These are phyloP conservation scores for Acyrthosiphon pisum DNA, from an alignment of 1,140 invertebrate species.

Conservation along the genomic window DNA sequence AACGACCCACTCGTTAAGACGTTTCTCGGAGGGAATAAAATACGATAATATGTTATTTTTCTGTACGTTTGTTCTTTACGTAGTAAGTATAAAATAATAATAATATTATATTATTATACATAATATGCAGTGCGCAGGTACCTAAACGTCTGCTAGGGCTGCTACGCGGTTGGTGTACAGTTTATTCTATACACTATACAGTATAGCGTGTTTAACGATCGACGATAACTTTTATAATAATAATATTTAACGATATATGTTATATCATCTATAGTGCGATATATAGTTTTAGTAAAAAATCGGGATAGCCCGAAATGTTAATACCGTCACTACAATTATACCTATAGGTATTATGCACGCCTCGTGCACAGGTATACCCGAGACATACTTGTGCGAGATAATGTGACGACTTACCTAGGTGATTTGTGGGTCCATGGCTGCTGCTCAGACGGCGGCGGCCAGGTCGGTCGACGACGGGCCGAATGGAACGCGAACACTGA, in stretches of 20 bases:
- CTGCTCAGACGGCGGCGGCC: neutral
- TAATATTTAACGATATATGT: neutral
- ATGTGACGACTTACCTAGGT: constrained; percentile 32
- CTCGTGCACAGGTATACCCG: too few species aligned
- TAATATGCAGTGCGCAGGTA: neutral
- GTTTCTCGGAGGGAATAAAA: neutral
- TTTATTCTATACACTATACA: neutral
- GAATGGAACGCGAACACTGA: constrained; percentile 56
- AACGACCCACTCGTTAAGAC: neutral
- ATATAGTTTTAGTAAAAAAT: too few species aligned
- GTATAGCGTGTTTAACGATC: neutral
- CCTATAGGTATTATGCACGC: too few species aligned
- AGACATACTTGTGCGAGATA: neutral
- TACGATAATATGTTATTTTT: neutral
- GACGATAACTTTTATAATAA: neutral
- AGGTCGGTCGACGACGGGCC: constrained; percentile 33
- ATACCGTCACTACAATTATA: too few species aligned
- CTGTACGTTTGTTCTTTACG: neutral
- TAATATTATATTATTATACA: neutral
- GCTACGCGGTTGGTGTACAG: neutral
- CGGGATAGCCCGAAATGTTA: too few species aligned
- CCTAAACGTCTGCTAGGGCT: neutral
- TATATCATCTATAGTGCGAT: too few species aligned
- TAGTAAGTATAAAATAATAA: neutral
- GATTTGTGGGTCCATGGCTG: constrained; percentile 40